phyloP scores from a whole-genome alignment of 2,797 vertebrate species.

The Fringilla coelebs region DNA sequence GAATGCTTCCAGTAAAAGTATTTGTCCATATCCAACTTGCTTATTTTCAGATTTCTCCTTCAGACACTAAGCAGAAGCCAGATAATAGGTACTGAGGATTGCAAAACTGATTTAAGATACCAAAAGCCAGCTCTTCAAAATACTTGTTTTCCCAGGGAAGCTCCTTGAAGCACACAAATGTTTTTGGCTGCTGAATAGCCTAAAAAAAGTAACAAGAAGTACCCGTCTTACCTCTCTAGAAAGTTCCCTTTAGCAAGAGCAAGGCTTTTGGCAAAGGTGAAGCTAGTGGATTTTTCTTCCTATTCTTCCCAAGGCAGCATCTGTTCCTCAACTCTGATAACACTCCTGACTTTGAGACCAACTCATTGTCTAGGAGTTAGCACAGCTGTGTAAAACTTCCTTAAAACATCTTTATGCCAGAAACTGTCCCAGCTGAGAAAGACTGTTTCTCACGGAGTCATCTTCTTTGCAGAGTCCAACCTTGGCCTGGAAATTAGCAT shows the following conservation, averaged over 20 bases:
- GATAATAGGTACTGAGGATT: neutral
- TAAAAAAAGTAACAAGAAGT: neutral
- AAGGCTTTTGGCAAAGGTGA: neutral
- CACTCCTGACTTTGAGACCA: neutral
- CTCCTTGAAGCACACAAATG: neutral
- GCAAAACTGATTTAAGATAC: constrained; percentile 3
- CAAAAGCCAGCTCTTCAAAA: neutral
- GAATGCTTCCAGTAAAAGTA: constrained; percentile 23
- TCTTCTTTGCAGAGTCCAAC: constrained; percentile 85
- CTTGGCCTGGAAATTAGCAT: constrained; percentile 95
- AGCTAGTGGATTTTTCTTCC: neutral
- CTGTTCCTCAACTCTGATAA: neutral
- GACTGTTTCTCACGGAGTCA: neutral
- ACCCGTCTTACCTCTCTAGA: neutral
- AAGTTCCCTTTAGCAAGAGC: neutral
- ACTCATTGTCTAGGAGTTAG: neutral
- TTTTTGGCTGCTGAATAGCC: neutral
- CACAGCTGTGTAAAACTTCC: neutral
- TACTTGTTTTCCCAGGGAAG: neutral
- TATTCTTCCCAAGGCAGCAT: neutral
- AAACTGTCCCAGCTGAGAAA: neutral
- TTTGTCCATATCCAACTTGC: neutral
- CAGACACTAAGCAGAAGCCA: constrained; percentile 5
- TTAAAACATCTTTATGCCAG: neutral
- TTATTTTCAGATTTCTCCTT: constrained; percentile 18